Evolutionary conservation across 2,113 vertebrate genomes (phyloP), one percentile per base, ranked within the genome.

Genomic region (Oncorhynchus tshawytscha): DNA sequence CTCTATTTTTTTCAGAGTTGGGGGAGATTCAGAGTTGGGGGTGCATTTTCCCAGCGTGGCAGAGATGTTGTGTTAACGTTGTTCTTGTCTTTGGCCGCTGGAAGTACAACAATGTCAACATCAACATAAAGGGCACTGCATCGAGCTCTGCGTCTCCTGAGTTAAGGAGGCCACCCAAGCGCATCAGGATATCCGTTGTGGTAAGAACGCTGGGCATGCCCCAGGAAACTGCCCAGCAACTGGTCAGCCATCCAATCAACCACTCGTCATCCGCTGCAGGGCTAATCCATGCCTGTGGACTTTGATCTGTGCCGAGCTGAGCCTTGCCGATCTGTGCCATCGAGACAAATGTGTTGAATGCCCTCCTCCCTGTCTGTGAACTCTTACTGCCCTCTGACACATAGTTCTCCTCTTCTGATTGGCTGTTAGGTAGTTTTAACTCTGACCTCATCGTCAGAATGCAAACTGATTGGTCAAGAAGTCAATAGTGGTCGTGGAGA

Each of bases 141-240:
- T 82, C 91, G 88, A 91, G 82, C 81, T 88, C 88, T 7, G 74
- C 84, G 60, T 81, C 91, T 82, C 89, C 93, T 86, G 94, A 95
- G 65, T 92, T 85, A 89, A 96, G 91, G 90, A 97, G 95, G 88
- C 91, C 91, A 76, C 92, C 92, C 92, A 98, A 97, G 87, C 94
- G 94, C 18, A 96, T 98, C 91, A 94, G 95, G 84, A 96, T 99
- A 93, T 98, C 96, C 70, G 84, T 96, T 15, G 92, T 93, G 93
- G 97, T 99, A 96, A 94, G 96, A 94, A 81, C 66, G 6, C 34
- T 34, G 34, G 34, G 34, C 1, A 34, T 34, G 34, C 34, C 34
- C 34, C 1, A 34, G 34, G 80, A 77, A 24, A 81, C 73, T 65
- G 76, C 75, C 76, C 51, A 83, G 79, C 84, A 82, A 77, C 82